Base-by-base conservation (phyloP, 1,140 invertebrate genomes). In the Brachionus plicatilis region DNA sequence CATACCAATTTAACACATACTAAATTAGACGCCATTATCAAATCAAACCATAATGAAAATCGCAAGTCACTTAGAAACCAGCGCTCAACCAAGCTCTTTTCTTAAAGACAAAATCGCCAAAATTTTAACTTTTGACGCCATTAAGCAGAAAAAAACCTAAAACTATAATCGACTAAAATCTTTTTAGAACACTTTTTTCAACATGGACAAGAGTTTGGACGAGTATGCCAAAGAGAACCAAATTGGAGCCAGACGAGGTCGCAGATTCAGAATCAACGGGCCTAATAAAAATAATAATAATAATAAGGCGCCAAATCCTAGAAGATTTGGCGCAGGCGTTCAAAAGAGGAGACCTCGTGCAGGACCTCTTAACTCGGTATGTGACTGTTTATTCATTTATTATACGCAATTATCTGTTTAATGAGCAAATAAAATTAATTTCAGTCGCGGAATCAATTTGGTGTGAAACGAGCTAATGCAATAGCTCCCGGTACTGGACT, bases 141-240 rank as follows among this genome's bases (percentile, higher is more conserved):
- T 60, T 60, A 20, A 60, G 20, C 7, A 17, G 3, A 20, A 60
- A 20, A 20, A 60, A 60, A 20, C n/a, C 3, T n/a, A 14, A 60
- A 60, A 60, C 53, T 60, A 24, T 60, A 60, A 60, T 60, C 53
- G 53, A 60, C 53, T 60, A 60, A 60, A 60, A 60, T 60, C 53
- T 60, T 60, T 60, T 60, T 60, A 60, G 53, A 60, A 60, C 53
- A 60, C n/a, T 68, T 72, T 43, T 11, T 37, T 17, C 17, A 76
- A 29, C 24, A 76, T 76, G 72, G 72, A 76, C 24, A 76, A 76
- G 27, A 76, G 43, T 50, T 76, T 76, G 27, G 72, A 76, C 11
- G 72, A 76, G 45, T 76, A 76, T 14, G 72, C 72, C 47, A 76
- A 50, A 76, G 72, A 76, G 24, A 47, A 76, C 20, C 47, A 76